A percentile compares a stretch with the other conserved stretches of the same genome.
Evolutionary conservation across 30 jellyfish, hydroid and myxozoan genomes (phyloP).

Genomic region (Chrysaora quinquecirrha): DNA sequence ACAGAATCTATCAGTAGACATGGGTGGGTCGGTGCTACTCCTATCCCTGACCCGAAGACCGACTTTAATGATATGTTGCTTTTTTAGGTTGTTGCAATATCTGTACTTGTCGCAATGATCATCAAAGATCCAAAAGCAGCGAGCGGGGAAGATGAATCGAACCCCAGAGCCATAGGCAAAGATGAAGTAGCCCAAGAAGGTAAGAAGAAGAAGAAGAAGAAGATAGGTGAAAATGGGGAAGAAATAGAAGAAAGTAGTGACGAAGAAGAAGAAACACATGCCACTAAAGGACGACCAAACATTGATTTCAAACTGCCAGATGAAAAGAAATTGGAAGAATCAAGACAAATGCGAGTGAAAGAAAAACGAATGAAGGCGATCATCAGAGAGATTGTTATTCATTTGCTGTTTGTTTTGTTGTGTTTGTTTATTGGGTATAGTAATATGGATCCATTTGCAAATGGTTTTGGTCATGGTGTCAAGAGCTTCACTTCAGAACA

Average conservation of each 20-base stretch:
- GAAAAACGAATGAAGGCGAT: conserved; percentile 88
- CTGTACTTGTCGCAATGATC: conserved; percentile 77
- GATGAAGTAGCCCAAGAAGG: conserved; percentile 55
- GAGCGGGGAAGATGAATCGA: conserved; percentile 70
- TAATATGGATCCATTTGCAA: conserved; percentile 84
- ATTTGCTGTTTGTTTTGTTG: conserved; percentile 74
- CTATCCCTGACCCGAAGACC: too few relatives aligned
- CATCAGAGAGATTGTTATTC: conserved; percentile 84
- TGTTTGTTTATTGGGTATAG: conserved; percentile 91
- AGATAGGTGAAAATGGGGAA: conserved; percentile 50
- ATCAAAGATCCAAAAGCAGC: conserved; percentile 84
- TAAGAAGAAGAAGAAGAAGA: conserved; percentile 76
- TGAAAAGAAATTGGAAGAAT: conserved; percentile 78
- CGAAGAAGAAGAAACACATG: conserved; percentile 60
- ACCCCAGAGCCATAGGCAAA: conserved; percentile 32
- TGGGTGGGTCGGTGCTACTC: too few relatives aligned
- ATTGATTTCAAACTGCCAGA: conserved; percentile 84
- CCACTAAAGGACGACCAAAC: conserved; percentile 15
- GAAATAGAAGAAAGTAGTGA: conserved; percentile 52
- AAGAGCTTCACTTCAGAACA: conserved; percentile 43
- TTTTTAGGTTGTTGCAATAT: conserved; percentile 70
- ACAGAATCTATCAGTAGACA: too few relatives aligned
- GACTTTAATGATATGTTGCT: too few relatives aligned
- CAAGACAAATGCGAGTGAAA: conserved; percentile 77
- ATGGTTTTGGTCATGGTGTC: conserved; percentile 54